Conservation (phyloP, 2,888 invertebrate species). For the Allolobophora icterica region DNA sequence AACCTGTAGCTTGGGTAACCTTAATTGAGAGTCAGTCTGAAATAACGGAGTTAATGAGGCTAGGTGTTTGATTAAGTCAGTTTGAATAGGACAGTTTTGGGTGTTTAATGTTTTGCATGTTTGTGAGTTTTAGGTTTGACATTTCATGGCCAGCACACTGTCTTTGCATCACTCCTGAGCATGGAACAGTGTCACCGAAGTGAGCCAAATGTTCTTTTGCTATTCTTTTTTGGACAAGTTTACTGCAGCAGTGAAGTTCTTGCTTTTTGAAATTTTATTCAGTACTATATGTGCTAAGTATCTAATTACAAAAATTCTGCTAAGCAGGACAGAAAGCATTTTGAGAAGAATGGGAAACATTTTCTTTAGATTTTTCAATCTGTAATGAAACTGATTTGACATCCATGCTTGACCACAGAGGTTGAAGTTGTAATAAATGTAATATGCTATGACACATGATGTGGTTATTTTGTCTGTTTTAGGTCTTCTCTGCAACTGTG, state of each 20-base stretch:
- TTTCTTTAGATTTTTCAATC: not conserved
- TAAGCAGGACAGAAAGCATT: not conserved
- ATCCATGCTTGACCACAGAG: not conserved
- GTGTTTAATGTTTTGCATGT: not conserved
- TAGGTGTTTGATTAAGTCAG: not conserved
- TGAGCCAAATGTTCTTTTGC: not conserved
- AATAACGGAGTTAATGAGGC: not conserved
- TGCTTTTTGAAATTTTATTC: not conserved
- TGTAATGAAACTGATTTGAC: not conserved
- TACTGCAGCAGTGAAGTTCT: not conserved
- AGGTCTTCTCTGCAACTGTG: slow-evolving; percentile 3
- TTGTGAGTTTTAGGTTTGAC: not conserved
- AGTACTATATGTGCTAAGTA: not conserved
- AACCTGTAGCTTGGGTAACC: too few species aligned
- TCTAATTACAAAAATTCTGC: not conserved
- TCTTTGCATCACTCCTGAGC: not conserved
- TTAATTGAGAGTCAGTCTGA: not conserved
- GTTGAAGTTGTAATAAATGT: not conserved
- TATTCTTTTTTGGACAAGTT: not conserved
- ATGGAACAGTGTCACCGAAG: slow-evolving; percentile 7
- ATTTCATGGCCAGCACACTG: slow-evolving; percentile 13
- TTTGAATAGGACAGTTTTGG: not conserved
- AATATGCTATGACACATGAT: not conserved
- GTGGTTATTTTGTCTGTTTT: not conserved
- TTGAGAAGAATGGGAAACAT: not conserved